A percentile compares a stretch with the other conserved stretches of the same genome.
phyloP scores from a whole-genome alignment of 92 coral and sea anemone species.

The Phenganax marumi region DNA sequence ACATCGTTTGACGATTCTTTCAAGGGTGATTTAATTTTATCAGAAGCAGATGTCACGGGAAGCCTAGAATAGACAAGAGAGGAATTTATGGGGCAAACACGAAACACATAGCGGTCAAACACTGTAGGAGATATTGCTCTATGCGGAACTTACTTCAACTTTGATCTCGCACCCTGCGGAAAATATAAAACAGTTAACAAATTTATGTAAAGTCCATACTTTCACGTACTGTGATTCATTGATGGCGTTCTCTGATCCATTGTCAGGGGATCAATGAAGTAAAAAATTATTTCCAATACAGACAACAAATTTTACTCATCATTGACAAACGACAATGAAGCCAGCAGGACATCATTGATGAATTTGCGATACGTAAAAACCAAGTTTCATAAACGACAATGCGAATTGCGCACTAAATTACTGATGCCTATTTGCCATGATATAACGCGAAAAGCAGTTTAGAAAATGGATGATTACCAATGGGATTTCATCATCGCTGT shows the following conservation, averaged over 20 bases:
- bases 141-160: neutral
- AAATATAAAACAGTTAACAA: neutral
- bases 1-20: neutral
- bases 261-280: neutral
- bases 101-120: neutral
- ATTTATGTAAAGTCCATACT: too few relatives aligned
- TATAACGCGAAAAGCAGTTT: neutral
- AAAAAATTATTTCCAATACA: neutral
- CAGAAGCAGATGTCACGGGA: neutral
- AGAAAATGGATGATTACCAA: constrained; percentile 58
- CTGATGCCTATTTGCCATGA: neutral
- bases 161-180: constrained; percentile 8
- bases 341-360: too few relatives aligned
- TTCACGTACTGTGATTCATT: too few relatives aligned
- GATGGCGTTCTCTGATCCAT: too few relatives aligned
- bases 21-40: neutral
- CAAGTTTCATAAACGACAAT: too few relatives aligned
- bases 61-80: neutral
- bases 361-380: too few relatives aligned
- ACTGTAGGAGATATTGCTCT: too few relatives aligned
- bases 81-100: neutral
- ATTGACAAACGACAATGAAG: neutral
- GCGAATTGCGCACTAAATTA: neutral
- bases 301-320: neutral
- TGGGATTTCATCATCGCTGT: constrained; percentile 70